These are phyloP conservation scores for Apodemus sylvaticus DNA, from an alignment of 2,113 vertebrate genomes.

Conservation along the genomic window DNA sequence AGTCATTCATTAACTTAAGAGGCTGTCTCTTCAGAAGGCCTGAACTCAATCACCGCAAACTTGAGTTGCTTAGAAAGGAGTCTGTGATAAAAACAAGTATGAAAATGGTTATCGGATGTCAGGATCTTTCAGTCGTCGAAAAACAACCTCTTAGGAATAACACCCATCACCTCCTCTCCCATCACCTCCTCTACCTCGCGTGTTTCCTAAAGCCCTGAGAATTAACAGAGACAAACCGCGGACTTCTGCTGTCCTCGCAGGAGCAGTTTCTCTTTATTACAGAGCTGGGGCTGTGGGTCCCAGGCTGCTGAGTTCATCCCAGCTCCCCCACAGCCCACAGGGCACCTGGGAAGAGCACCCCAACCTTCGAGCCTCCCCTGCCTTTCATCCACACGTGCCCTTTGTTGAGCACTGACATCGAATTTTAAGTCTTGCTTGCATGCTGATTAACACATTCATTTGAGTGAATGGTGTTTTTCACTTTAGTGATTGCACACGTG, in stretches of 20 bases:
- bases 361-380: background rate
- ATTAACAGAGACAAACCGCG: background rate
- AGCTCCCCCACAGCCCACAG: background rate
- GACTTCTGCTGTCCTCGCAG: background rate
- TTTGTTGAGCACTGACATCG: background rate
- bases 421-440: background rate
- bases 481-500: background rate
- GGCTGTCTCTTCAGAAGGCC: constrained; percentile 68
- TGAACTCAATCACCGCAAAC: constrained; percentile 50
- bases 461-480: background rate
- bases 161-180: background rate
- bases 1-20: constrained; percentile 68
- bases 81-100: constrained; percentile 75
- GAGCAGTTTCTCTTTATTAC: constrained; percentile 18
- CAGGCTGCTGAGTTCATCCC: background rate
- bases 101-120: constrained; percentile 53
- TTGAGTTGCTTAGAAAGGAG: constrained; percentile 67
- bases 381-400: background rate
- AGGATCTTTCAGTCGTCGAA: constrained; percentile 2
- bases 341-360: background rate
- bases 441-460: background rate
- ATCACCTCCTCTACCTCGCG: background rate
- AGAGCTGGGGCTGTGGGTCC: background rate
- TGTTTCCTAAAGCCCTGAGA: background rate
- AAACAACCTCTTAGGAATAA: background rate